Evolutionary conservation across 2,888 invertebrate species (phyloP).

Genomic region (Tachina lurida): DNA sequence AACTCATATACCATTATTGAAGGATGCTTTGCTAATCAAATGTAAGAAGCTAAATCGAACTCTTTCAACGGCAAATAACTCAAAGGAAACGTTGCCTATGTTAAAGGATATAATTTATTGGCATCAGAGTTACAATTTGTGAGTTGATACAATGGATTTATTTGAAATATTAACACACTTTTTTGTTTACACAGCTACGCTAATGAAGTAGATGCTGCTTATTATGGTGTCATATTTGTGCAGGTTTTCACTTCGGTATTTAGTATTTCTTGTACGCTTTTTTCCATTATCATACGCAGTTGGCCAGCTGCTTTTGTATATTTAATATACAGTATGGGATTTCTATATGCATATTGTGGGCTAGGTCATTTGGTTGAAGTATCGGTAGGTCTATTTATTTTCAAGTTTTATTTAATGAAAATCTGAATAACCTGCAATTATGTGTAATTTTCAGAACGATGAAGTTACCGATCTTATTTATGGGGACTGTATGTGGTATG

Average conservation of each 20-base stretch:
- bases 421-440: no score
- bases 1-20: conserved; percentile 74
- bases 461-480: conserved; percentile 30
- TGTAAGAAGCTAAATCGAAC: conserved; percentile 74
- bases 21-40: conserved; percentile 75
- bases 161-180: background rate
- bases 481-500: conserved; percentile 73
- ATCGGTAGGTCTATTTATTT: conserved; percentile 70
- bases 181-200: conserved; percentile 67
- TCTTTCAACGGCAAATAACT: background rate
- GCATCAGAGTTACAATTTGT: conserved; percentile 75
- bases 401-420: background rate
- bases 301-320: conserved; percentile 76
- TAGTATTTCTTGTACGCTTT: conserved; percentile 74
- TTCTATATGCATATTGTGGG: conserved; percentile 76
- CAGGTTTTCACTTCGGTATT: conserved; percentile 72
- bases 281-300: conserved; percentile 73
- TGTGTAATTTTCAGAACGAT: conserved; percentile 42
- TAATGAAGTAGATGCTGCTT: conserved; percentile 69
- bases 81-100: conserved; percentile 16
- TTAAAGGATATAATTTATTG: conserved; percentile 74
- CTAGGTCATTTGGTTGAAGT: conserved; percentile 76
- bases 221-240: conserved; percentile 74
- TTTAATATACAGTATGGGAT: conserved; percentile 67
- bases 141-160: background rate